Evolutionary conservation across 2,113 vertebrate species (phyloP).

Genomic region (Cinclus mexicanus): DNA sequence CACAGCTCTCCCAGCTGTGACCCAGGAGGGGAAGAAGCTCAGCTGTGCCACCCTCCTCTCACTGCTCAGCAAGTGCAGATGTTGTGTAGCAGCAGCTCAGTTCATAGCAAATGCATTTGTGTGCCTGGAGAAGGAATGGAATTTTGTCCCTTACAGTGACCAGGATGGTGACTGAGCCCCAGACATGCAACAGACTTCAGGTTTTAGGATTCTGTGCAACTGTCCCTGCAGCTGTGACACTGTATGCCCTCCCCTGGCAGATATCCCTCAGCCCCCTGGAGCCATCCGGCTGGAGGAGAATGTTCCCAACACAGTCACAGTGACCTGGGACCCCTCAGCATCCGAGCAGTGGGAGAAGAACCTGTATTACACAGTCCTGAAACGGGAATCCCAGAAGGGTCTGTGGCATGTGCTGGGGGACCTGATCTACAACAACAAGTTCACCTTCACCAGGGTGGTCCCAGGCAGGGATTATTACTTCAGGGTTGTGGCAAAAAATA

Average conservation of each 20-base stretch:
- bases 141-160: not conserved
- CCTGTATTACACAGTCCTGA: constrained; percentile 85
- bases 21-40: not conserved
- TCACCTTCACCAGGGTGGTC: constrained; percentile 80
- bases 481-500: constrained; percentile 85
- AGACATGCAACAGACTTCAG: not conserved
- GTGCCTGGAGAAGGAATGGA: not conserved
- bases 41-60: not conserved
- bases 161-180: not conserved
- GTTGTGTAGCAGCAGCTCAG: not conserved
- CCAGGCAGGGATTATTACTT: constrained; percentile 85
- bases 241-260: constrained; percentile 63
- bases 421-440: constrained; percentile 87
- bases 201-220: not conserved
- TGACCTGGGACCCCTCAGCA: constrained; percentile 84
- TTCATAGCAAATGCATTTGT: not conserved
- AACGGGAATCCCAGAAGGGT: constrained; percentile 78
- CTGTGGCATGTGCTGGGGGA: constrained; percentile 81
- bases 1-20: not conserved
- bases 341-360: constrained; percentile 82
- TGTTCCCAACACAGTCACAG: constrained; percentile 85
- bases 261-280: constrained; percentile 84
- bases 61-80: not conserved
- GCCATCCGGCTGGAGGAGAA: constrained; percentile 82
- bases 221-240: not conserved